phyloP scores from a whole-genome alignment of 1,140 invertebrate species.

The Nebria ingens region DNA sequence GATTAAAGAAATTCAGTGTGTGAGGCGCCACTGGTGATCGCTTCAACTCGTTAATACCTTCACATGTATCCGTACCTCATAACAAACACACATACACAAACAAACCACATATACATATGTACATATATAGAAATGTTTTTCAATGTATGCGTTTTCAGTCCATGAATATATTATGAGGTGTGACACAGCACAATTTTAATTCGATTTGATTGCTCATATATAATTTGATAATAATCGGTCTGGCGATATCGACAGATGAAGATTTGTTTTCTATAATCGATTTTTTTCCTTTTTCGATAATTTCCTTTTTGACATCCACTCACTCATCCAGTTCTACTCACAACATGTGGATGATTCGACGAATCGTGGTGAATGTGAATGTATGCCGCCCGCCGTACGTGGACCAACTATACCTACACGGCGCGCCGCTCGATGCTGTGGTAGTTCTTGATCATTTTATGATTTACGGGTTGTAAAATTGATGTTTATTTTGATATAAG shows the following conservation, averaged over 20 bases:
- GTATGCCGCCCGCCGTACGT: too few species aligned
- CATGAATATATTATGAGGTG: constrained; percentile 25
- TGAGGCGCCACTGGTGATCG: background rate
- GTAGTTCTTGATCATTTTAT: background rate
- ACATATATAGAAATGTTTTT: background rate
- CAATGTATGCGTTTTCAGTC: background rate
- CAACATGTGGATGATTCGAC: too few species aligned
- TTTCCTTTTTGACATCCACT: too few species aligned
- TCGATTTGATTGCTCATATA: constrained; percentile 27
- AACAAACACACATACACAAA: background rate
- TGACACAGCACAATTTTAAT: constrained; percentile 27
- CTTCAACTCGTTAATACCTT: background rate
- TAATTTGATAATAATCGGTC: constrained; percentile 27
- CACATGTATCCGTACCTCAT: background rate
- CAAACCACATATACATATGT: background rate
- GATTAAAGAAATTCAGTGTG: background rate
- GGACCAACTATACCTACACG: too few species aligned
- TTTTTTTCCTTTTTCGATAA: background rate
- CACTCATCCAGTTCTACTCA: too few species aligned
- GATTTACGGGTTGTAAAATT: background rate
- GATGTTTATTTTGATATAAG: background rate
- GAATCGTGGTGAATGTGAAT: too few species aligned
- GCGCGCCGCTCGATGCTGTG: too few species aligned
- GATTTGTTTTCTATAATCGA: constrained; percentile 13
- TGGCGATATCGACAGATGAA: constrained; percentile 17